Percentiles rank a stretch among this genome's conserved stretches.
Evolutionary conservation across 2,888 invertebrate species (phyloP).

Genomic region (Athalia circularis): DNA sequence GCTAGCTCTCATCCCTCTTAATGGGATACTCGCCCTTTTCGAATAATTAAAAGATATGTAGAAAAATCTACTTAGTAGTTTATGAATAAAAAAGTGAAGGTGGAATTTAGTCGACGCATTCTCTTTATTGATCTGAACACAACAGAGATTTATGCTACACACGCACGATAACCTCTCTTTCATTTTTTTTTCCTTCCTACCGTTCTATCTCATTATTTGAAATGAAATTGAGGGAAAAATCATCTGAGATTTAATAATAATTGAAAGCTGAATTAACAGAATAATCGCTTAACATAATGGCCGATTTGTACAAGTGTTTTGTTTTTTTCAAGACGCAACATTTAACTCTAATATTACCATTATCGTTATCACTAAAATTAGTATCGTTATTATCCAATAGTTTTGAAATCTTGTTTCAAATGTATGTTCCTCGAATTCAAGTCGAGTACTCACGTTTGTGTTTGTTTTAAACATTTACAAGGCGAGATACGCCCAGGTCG

Average conservation of each 20-base stretch:
- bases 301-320: constrained; percentile 16
- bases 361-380: not conserved
- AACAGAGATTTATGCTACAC: constrained; percentile 16
- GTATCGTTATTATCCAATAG: not conserved
- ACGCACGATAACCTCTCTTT: too few relatives aligned
- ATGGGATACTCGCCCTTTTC: not conserved
- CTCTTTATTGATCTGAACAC: constrained; percentile 20
- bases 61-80: too few relatives aligned
- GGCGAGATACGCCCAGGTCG: too few relatives aligned
- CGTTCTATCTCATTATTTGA: too few relatives aligned
- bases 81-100: not conserved
- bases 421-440: too few relatives aligned
- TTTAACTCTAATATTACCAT: not conserved
- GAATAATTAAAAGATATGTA: too few relatives aligned
- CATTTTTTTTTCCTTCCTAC: too few relatives aligned
- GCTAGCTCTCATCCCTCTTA: not conserved
- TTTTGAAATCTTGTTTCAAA: too few relatives aligned
- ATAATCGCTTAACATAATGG: constrained; percentile 15
- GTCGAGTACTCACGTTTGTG: too few relatives aligned
- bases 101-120: constrained; percentile 22
- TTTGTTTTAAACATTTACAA: too few relatives aligned
- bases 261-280: not conserved
- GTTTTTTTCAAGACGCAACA: not conserved
- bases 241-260: not conserved
- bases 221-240: not conserved